Evolutionary conservation across 1,140 invertebrate species (phyloP), one percentile per base, ranked within the genome.

Genomic region (Chironomus striatipennis): DNA sequence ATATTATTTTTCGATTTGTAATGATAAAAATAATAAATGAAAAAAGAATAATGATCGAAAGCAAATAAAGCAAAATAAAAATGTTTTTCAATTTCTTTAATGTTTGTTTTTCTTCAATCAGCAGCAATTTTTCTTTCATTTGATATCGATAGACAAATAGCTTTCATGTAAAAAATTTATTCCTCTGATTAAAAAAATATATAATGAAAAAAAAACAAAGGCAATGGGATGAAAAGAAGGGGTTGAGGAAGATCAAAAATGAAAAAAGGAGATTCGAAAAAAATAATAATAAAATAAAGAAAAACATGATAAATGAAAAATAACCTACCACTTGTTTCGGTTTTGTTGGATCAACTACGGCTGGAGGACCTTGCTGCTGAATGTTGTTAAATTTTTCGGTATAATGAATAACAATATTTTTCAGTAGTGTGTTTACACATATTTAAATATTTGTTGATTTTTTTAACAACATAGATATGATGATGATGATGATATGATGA

Each of bases 291-390:
- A 74, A 34, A 73, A 73, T 18, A 12, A 42, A 34, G 15, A 65
- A 43, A 67, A 65, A 73, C 42, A 73, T 20, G 24, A 65, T 75
- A 65, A 7, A 73, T 20, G 24, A 65, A 76, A 65, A 7, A 42
- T 64, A 74, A 77, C 76, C 73, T 75, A 77, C 76, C 76, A 77
- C 74, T 77, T 75, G 74, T 64, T 86, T 86, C 77, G 85, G 84
- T 82, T 87, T 86, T 77, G 83, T 82, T 74, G 84, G 83, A 79
- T 87, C 85, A 78, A 80, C 79, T 79, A 74, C 73, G n/a, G 75
- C 57, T 73, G 64, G 72, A n/a, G 74, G 80, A 79, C 77, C 82
- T 80, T 80, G 81, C 81, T 83, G 82, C 81, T 79, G 80, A 83
- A 79, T 70, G n/a, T 8, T 57, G 9, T 34, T 34, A 34, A 34